A percentile compares a stretch with the other conserved stretches of the same genome.
phyloP scores from a whole-genome alignment of 1,140 invertebrate species.

The Danaus melanippus region DNA sequence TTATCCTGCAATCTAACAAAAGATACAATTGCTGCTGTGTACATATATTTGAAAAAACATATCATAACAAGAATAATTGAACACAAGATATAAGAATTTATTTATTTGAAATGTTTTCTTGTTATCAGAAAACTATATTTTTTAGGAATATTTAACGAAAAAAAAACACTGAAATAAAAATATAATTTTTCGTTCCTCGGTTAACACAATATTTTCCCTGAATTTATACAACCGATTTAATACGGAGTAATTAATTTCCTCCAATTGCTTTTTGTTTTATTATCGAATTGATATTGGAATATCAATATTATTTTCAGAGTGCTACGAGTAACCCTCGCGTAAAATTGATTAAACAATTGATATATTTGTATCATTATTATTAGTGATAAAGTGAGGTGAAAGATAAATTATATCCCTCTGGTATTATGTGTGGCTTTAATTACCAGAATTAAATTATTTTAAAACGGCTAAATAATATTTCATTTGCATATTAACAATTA shows the following conservation, averaged over 20 bases:
- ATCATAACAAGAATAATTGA: no score
- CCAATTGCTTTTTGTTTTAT: conserved; percentile 14
- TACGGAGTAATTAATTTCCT: conserved; percentile 21
- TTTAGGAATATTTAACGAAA: neutral
- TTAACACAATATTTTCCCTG: conserved; percentile 14
- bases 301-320: conserved; percentile 11
- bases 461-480: no score
- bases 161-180: conserved; percentile 3
- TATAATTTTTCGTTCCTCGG: conserved; percentile 12
- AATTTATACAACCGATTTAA: conserved; percentile 16
- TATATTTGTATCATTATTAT: neutral
- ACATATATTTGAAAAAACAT: no score
- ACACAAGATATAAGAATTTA: no score
- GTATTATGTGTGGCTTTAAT: no score
- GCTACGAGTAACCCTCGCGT: conserved; percentile 11
- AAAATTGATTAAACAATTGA: conserved; percentile 9
- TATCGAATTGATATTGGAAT: conserved; percentile 12
- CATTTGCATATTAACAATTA: no score
- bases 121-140: neutral
- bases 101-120: no score
- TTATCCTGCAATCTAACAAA: no score
- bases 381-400: neutral
- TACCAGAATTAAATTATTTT: no score
- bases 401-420: neutral
- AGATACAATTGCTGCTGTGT: no score